These are phyloP conservation scores for Solenopsis fugax DNA, from an alignment of 1,140 invertebrate genomes.

Conservation along the genomic window DNA sequence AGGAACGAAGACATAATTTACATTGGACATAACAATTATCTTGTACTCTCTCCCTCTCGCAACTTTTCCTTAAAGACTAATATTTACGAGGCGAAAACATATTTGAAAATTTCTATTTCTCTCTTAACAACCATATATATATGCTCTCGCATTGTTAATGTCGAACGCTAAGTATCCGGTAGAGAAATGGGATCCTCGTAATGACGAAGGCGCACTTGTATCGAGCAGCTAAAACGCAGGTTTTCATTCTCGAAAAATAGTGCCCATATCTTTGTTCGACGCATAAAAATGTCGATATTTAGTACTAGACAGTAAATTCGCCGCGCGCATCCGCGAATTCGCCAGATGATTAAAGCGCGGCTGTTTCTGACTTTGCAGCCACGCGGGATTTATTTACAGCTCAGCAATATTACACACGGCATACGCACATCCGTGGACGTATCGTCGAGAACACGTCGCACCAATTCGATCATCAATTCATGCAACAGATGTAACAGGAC, in stretches of 20 bases:
- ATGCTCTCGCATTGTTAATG: constrained; percentile 1
- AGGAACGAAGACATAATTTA: constrained; percentile 16
- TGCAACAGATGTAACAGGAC: not conserved
- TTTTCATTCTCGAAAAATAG: not conserved
- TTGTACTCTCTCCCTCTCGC: not conserved
- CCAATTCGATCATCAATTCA: constrained; percentile 8
- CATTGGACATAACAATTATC: not conserved
- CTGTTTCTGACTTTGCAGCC: not conserved
- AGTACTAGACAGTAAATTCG: constrained; percentile 63
- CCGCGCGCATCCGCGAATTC: constrained; percentile 37
- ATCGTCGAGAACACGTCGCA: not conserved
- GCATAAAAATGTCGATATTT: constrained; percentile 17
- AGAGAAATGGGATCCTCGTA: not conserved
- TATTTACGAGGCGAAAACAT: not conserved
- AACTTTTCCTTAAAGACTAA: not conserved
- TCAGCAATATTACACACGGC: not conserved
- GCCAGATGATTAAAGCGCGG: constrained; percentile 61
- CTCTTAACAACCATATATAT: not conserved
- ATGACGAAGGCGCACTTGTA: not conserved
- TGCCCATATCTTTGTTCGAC: not conserved
- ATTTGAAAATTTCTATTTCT: constrained; percentile 7
- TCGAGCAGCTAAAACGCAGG: not conserved
- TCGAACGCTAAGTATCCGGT: not conserved
- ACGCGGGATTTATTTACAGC: constrained; percentile 36
- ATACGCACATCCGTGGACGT: not conserved